A percentile compares a stretch with the other conserved stretches of the same genome.
phyloP scores from a whole-genome alignment of 2,888 invertebrate genomes.

The Stenotaenia linearis region DNA sequence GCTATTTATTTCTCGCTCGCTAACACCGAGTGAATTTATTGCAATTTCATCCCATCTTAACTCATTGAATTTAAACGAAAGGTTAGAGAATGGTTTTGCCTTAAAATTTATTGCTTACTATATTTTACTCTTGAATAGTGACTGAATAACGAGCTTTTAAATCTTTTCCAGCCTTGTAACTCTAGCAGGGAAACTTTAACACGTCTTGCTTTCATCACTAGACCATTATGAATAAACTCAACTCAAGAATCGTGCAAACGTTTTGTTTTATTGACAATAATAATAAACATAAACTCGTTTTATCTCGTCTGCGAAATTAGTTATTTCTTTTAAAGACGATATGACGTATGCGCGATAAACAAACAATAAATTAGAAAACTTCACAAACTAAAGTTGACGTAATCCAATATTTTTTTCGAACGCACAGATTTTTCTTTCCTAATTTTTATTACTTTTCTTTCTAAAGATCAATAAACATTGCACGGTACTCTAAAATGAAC shows the following conservation, averaged over 20 bases:
- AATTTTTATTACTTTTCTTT: too few relatives aligned
- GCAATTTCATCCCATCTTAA: background rate
- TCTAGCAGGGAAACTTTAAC: background rate
- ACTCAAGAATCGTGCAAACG: background rate
- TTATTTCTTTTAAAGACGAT: background rate
- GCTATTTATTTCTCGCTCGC: background rate
- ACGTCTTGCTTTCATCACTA: background rate
- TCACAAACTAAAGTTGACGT: too few relatives aligned
- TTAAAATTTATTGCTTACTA: background rate
- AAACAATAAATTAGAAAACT: too few relatives aligned
- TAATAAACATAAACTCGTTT: background rate
- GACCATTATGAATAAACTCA: background rate
- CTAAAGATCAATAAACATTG: too few relatives aligned
- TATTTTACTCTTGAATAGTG: background rate
- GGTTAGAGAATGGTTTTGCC: background rate
- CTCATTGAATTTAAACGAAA: background rate
- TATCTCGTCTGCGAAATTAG: background rate
- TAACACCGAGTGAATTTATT: background rate
- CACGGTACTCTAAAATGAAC: too few relatives aligned
- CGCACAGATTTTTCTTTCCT: too few relatives aligned
- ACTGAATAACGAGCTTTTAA: constrained; percentile 9
- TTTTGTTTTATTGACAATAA: background rate
- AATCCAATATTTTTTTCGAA: too few relatives aligned
- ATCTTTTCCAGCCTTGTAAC: background rate
- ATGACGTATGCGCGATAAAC: too few relatives aligned